Conservation (phyloP, 2,113 vertebrate genomes). For the Zosterops pallidus region DNA sequence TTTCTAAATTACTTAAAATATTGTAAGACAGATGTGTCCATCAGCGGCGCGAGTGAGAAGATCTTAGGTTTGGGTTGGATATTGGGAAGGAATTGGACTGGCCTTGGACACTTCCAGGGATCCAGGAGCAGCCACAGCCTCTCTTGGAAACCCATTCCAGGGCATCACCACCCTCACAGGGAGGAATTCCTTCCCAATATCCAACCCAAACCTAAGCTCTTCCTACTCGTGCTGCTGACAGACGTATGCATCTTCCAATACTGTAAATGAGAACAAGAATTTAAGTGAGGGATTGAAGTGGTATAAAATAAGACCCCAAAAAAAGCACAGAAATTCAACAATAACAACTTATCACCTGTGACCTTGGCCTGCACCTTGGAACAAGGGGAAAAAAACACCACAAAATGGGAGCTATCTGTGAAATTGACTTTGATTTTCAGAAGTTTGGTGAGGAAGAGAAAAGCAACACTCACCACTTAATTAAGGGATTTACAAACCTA, state of each 20-base stretch:
- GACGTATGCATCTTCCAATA: fast-evolving
- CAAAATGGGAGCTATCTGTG: not conserved
- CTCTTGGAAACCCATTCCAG: not conserved
- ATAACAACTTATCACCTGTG: not conserved
- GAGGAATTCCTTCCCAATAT: not conserved
- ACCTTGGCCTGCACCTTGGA: not conserved
- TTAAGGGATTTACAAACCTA: not conserved
- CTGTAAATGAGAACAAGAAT: not conserved
- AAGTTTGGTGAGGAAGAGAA: not conserved
- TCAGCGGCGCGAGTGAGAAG: fast-evolving
- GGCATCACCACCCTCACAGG: not conserved
- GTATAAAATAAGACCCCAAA: not conserved
- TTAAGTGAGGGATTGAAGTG: not conserved
- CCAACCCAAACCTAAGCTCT: not conserved
- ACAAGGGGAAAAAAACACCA: fast-evolving
- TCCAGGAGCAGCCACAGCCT: not conserved
- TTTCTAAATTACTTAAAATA: not conserved
- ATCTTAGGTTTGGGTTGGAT: not conserved
- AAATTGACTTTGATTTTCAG: not conserved
- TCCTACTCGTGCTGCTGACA: fast-evolving
- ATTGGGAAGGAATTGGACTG: not conserved
- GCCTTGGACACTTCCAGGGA: not conserved
- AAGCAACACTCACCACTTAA: not conserved
- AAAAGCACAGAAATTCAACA: not conserved
- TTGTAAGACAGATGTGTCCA: fast-evolving